Evolutionary conservation across 2,888 invertebrate species (phyloP).

Genomic region (Noctua comes): DNA sequence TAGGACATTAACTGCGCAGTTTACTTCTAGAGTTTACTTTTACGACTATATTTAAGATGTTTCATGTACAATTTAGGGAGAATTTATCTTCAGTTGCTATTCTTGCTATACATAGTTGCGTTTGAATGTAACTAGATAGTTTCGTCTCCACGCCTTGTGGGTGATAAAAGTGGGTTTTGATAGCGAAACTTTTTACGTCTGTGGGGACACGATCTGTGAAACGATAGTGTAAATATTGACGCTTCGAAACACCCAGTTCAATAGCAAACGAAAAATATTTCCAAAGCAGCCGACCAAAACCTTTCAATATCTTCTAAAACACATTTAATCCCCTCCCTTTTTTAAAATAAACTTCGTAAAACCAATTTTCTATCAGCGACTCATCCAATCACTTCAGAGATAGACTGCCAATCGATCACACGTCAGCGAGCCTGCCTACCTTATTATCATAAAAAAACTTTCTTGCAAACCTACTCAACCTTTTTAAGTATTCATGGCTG

Average conservation of each 20-base stretch:
- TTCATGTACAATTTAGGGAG: conserved; percentile 11
- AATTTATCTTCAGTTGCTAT: conserved; percentile 1
- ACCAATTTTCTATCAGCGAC: conserved; percentile 38
- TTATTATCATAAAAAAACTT: conserved; percentile 66
- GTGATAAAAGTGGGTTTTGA: conserved; percentile 27
- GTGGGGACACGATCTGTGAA: not conserved
- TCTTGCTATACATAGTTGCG: conserved; percentile 22
- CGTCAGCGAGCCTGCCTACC: conserved; percentile 50
- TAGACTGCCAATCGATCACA: conserved; percentile 59
- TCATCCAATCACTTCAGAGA: conserved; percentile 51
- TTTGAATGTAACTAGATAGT: conserved; percentile 4
- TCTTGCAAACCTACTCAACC: conserved; percentile 60
- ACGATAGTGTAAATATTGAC: not conserved
- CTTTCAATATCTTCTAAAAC: conserved; percentile 5
- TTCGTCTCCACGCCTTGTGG: not conserved
- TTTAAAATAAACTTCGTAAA: conserved; percentile 28
- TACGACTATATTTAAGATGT: conserved; percentile 31
- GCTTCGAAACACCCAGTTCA: not conserved
- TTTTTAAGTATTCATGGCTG: conserved; percentile 71
- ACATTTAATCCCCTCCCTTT: not conserved
- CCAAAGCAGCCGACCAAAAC: not conserved
- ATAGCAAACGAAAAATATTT: not conserved
- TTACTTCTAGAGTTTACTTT: conserved; percentile 39
- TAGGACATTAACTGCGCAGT: conserved; percentile 23
- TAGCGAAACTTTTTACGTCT: conserved; percentile 12